These are phyloP conservation scores for Parnassius smintheus DNA, from an alignment of 2,888 invertebrate species.

Conservation along the genomic window DNA sequence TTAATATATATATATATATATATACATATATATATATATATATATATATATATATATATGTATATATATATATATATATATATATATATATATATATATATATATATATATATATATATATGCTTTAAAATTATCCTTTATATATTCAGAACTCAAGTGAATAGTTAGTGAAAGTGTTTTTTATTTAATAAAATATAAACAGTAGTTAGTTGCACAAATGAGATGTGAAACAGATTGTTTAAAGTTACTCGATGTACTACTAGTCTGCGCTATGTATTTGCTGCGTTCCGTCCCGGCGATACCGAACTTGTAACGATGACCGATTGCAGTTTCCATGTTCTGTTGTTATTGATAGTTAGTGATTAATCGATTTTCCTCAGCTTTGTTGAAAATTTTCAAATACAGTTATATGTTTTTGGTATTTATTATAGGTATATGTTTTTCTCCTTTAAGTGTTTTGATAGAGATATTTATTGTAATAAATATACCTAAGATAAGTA, in stretches of 20 bases:
- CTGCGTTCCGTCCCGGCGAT: background rate
- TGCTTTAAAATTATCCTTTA: background rate
- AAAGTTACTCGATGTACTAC: constrained; percentile 3
- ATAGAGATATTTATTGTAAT: no score
- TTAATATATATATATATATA: no score
- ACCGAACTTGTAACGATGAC: constrained; percentile 8
- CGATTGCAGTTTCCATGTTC: constrained; percentile 14
- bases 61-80: no score
- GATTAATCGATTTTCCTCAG: constrained; percentile 1
- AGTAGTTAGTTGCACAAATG: background rate
- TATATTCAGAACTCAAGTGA: background rate
- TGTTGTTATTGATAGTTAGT: constrained; percentile 4
- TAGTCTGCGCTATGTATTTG: constrained; percentile 2
- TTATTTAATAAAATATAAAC: background rate
- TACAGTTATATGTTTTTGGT: no score
- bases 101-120: no score
- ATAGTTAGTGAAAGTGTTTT: background rate
- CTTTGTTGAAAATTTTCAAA: no score
- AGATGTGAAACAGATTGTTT: constrained; percentile 8
- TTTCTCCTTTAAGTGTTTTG: no score
- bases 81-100: no score
- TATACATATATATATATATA: no score
- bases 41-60: no score
- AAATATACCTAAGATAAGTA: no score
- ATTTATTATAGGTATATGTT: no score